A percentile compares a stretch with the other conserved stretches of the same genome.
These are phyloP conservation scores for Agrotis ipsilon DNA, from an alignment of 2,888 invertebrate species.

Conservation along the genomic window DNA sequence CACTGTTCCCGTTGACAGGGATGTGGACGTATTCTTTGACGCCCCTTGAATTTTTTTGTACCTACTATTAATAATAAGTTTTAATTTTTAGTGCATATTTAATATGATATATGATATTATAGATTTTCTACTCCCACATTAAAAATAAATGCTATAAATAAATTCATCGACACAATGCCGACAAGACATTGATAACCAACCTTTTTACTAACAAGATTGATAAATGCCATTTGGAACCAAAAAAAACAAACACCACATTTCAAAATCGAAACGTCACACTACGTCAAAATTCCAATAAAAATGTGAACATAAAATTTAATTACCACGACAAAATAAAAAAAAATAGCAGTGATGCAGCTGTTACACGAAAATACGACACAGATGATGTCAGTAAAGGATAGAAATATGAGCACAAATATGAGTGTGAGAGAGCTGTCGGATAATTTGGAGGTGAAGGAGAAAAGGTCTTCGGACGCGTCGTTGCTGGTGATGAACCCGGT, in stretches of 20 bases:
- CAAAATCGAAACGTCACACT: constrained; percentile 78
- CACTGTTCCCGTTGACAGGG: no score
- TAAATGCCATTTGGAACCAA: not conserved
- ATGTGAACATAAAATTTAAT: constrained; percentile 76
- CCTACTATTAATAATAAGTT: no score
- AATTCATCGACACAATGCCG: no score
- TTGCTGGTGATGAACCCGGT: constrained; percentile 85
- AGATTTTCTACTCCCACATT: no score
- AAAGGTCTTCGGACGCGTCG: constrained; percentile 81
- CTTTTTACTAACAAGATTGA: not conserved
- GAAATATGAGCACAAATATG: constrained; percentile 72
- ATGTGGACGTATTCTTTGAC: no score
- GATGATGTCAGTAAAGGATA: constrained; percentile 71
- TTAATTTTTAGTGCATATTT: no score
- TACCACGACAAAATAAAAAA: constrained; percentile 53
- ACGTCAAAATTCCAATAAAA: constrained; percentile 81
- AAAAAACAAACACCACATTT: constrained; percentile 62
- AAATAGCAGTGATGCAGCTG: constrained; percentile 80
- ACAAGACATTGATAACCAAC: not conserved
- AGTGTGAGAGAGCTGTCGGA: constrained; percentile 66
- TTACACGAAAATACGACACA: constrained; percentile 79
- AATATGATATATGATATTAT: no score
- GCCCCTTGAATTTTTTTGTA: no score
- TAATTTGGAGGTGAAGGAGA: constrained; percentile 82
- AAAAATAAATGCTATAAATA: no score